Evolutionary conservation across 1,140 invertebrate species (phyloP), one percentile per base, ranked within the genome.

Genomic region (Tetragonula clypearis): DNA sequence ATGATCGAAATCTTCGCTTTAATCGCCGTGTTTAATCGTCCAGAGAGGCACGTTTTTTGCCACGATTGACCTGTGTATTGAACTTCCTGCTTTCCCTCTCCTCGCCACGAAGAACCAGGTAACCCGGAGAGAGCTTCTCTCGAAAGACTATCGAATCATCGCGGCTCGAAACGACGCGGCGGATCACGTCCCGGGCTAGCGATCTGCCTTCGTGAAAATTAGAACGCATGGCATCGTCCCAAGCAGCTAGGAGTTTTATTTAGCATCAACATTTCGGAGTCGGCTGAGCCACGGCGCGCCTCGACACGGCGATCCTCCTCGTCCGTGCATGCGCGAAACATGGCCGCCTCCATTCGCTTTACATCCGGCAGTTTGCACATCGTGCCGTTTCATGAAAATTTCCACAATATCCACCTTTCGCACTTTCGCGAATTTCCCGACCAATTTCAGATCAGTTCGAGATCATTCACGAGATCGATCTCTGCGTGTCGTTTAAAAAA

Each of bases 191-290:
- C 89, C 88, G 88, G 89, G 78, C 83, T 79, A 82, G 83, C 53
- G 65, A 75, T 84, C 86, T 87, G 85, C 87, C 85, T 88, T 91
- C 87, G 92, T 80, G 92, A 84, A 93, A 95, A 95, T 94, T 95
- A 93, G 94, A 94, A 91, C 93, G 92, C 90, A 92, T 94, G 93
- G 94, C 94, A 94, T 91, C 88, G 87, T 90, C 92, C 93, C 93
- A 94, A 92, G 85, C 90, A 94, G 94, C 93, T 93, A 93, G 88
- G 89, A 94, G 94, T 94, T 94, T 95, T 95, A 94, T 95, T 95
- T 94, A 95, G 94, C 94, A 94, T 93, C 92, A 91, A 90, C 87
- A 91, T 92, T 90, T 91, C 85, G 62, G 65, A 88, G 77, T 71
- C 65, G 30, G 60, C 77, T 72, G 80, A 75, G 60, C 75, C 69